phyloP scores from a whole-genome alignment of 2,888 invertebrate genomes.

The Hyposoter didymator region DNA sequence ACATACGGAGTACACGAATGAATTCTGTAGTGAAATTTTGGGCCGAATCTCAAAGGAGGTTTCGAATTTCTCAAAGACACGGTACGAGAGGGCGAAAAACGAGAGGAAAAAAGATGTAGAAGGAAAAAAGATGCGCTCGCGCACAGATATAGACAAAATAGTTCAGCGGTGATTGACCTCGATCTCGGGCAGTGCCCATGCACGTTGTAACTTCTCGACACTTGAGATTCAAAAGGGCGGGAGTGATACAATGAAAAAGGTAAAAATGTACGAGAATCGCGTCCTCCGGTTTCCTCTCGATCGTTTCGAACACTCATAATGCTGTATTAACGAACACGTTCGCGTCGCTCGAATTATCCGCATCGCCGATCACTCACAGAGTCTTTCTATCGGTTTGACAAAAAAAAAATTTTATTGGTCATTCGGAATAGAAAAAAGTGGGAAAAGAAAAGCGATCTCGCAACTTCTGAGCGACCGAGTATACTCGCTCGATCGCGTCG shows the following conservation, averaged over 20 bases:
- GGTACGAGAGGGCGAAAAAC: slow-evolving; percentile 1
- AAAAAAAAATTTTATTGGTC: slow-evolving; percentile 26
- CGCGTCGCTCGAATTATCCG: slow-evolving; percentile 54
- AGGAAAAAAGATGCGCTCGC: slow-evolving; percentile 17
- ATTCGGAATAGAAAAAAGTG: slow-evolving; percentile 21
- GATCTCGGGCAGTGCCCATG: background rate
- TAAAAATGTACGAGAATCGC: background rate
- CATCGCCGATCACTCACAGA: slow-evolving; percentile 47
- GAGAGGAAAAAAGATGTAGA: slow-evolving; percentile 19
- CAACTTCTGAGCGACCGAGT: slow-evolving; percentile 34
- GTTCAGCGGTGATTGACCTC: slow-evolving; percentile 57
- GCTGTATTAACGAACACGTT: slow-evolving; percentile 22
- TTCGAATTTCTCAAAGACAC: slow-evolving; percentile 52
- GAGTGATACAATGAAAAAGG: background rate
- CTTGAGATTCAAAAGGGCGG: background rate
- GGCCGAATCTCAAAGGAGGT: slow-evolving; percentile 42
- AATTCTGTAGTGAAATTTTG: slow-evolving; percentile 29
- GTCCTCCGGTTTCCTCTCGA: background rate
- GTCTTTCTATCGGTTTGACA: slow-evolving; percentile 38
- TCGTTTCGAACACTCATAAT: background rate
- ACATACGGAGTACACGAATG: background rate
- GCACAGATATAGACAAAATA: slow-evolving; percentile 41
- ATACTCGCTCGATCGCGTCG: slow-evolving; percentile 40
- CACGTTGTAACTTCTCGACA: slow-evolving; percentile 5
- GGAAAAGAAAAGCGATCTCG: slow-evolving; percentile 46